Base-by-base conservation (phyloP, 2,113 vertebrate species). In the Aegithalos caudatus region DNA sequence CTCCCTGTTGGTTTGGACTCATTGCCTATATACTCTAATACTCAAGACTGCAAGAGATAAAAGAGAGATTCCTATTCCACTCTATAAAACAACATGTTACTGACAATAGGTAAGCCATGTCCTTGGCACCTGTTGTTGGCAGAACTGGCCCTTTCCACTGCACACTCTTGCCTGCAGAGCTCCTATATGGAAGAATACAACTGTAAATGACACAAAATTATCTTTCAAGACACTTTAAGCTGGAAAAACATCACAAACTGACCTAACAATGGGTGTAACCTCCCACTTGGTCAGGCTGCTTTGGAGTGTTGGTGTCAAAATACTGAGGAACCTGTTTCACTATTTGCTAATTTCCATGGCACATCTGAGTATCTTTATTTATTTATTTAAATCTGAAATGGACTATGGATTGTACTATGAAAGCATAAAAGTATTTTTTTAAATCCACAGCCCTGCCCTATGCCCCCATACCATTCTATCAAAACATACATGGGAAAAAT, bases 1-100 rank as follows among this genome's bases (percentile, higher is more conserved):
- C 56, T 93, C 79, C 71, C 83, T 64, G 44, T 57, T 88, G 90
- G 64, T 88, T 94, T 93, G 80, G 88, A 94, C 76, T 93, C 76
- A 21, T 33, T 92, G 86, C 76, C 56, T 86, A 42, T 29, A 48
- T 44, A 64, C 37, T 64, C 79, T 44, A 91, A 74, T 42, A 81
- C 42, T 67, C 53, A 73, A 66, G 57, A 66, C 61, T 37, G 31
- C 40, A 70, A 90, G 64, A 95, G 60, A 91, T 53, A 31, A 70
- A 87, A 80, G 61, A 72, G 42, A 57, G 42, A 77, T 54, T 90
- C 56, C 56, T 57, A 33, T 67, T 67, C 79, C 85, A 45, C 60
- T 86, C 45, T 16, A 2, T 13, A 64, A 81, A 53, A 53, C 51
- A 67, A 33, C 35, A 40, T 40, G 88, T 45, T 71, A 64, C 44